Evolutionary conservation across 2,797 vertebrate genomes (phyloP).

Genomic region (Todus mexicanus): DNA sequence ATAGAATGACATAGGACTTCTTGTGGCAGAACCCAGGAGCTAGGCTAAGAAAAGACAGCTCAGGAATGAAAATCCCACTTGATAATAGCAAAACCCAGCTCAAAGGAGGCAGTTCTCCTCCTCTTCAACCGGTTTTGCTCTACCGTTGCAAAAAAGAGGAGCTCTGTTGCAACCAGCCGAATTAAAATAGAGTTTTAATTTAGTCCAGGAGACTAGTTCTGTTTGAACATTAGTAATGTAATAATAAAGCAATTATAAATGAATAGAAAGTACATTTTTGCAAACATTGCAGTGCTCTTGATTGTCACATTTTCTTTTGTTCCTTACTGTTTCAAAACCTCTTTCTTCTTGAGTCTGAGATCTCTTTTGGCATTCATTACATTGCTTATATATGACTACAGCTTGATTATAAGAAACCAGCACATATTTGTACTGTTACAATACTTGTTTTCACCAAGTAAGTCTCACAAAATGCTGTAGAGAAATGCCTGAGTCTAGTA

Average conservation of each 20-base stretch:
- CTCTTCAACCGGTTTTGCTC: background rate
- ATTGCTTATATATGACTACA: background rate
- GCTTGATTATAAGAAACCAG: background rate
- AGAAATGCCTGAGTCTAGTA: background rate
- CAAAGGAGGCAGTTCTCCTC: background rate
- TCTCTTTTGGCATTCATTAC: background rate
- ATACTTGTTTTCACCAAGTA: no score
- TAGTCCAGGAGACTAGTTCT: background rate
- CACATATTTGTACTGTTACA: background rate
- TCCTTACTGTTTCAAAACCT: background rate
- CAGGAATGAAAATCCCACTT: background rate
- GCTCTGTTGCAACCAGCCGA: background rate
- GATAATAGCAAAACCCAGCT: background rate
- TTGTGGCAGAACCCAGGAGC: background rate
- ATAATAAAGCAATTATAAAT: background rate
- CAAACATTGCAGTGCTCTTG: background rate
- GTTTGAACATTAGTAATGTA: background rate
- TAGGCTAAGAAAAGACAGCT: background rate
- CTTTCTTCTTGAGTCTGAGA: background rate
- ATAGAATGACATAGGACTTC: background rate
- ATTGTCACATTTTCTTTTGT: background rate
- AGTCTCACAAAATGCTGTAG: background rate
- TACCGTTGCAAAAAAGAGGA: background rate
- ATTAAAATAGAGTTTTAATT: background rate
- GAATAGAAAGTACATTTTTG: background rate